These are phyloP conservation scores for Ceyx margarethae DNA, from an alignment of 2,113 vertebrate genomes.

Conservation along the genomic window DNA sequence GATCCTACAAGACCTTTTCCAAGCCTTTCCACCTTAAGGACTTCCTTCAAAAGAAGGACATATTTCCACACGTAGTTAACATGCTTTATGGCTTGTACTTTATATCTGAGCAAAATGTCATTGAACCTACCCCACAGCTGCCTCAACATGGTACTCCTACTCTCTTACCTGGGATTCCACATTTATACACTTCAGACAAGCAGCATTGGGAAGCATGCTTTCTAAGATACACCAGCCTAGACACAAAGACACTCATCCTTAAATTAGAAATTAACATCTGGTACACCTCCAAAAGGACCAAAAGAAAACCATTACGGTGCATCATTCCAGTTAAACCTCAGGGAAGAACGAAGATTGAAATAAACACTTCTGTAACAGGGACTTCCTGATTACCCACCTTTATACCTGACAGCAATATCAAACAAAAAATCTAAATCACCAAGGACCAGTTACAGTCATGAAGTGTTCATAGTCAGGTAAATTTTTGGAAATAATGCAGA, in stretches of 20 bases:
- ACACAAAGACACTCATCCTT: background rate
- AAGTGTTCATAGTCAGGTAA: background rate
- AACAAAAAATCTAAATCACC: background rate
- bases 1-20: background rate
- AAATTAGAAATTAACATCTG: background rate
- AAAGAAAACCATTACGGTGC: background rate
- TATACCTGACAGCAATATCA: background rate
- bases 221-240: background rate
- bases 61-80: rapidly evolving
- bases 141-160: background rate
- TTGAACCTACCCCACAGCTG: background rate
- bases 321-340: background rate
- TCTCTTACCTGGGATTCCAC: background rate
- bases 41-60: background rate
- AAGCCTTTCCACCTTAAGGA: background rate
- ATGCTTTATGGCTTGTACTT: background rate
- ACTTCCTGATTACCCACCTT: background rate
- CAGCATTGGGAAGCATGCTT: background rate
- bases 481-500: background rate
- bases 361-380: background rate
- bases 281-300: background rate
- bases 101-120: background rate
- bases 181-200: background rate
- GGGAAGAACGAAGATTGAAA: background rate
- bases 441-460: background rate